Percentiles rank a stretch among this genome's conserved stretches.
Conservation (phyloP, 2,797 vertebrate genomes). For the Mallotus villosus region DNA sequence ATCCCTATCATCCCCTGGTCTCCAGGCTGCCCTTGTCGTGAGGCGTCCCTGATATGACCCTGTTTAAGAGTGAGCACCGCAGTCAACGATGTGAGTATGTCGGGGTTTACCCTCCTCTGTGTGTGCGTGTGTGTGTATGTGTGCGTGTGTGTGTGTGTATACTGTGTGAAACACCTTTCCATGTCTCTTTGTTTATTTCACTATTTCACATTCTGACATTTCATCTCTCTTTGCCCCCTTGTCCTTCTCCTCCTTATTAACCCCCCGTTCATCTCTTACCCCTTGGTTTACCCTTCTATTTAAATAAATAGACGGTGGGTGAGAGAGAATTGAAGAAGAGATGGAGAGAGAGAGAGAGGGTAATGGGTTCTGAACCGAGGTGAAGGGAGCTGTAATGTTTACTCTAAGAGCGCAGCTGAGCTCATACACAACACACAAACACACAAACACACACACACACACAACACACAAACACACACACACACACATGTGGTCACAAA, state of each 20-base stretch:
- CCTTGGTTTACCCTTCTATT: not conserved
- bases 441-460: not conserved
- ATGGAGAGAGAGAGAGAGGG: not conserved
- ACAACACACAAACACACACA: not conserved
- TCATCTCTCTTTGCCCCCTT: not conserved
- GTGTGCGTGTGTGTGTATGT: constrained; percentile 17
- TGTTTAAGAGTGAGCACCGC: constrained; percentile 70
- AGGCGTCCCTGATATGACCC: constrained; percentile 75
- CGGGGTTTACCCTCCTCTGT: not conserved
- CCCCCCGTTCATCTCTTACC: no score
- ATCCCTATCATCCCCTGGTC: constrained; percentile 26
- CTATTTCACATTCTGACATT: not conserved
- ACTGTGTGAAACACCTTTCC: not conserved
- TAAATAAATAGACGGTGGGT: not conserved
- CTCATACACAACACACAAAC: not conserved
- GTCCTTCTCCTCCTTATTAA: not conserved
- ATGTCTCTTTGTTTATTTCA: constrained; percentile 6
- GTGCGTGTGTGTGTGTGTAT: constrained; percentile 24
- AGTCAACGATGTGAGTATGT: constrained; percentile 77
- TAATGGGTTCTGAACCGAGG: no score
- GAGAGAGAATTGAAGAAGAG: not conserved
- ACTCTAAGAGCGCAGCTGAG: not conserved
- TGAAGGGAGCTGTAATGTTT: no score
- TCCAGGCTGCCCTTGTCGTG: constrained; percentile 38
- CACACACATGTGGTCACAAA: not conserved